Percentiles rank a stretch among this genome's conserved stretches.
phyloP scores from a whole-genome alignment of 1,140 invertebrate species.

The Wasmannia auropunctata region DNA sequence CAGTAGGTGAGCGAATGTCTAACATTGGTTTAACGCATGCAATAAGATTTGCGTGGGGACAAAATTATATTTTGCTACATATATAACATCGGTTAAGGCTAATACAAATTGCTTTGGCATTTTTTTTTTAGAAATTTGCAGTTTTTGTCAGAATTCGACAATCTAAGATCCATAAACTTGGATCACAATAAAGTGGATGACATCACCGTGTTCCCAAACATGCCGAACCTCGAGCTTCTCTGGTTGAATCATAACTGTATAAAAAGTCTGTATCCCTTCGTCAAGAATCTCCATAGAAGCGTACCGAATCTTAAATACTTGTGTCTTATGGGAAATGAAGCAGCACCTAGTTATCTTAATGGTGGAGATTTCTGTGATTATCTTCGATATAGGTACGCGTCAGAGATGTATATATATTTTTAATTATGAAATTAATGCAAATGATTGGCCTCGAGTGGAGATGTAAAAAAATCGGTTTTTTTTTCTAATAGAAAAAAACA shows the following conservation, averaged over 20 bases:
- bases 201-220: slow-evolving; percentile 88
- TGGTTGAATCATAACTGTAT: slow-evolving; percentile 93
- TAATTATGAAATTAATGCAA: no score
- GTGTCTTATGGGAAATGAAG: slow-evolving; percentile 92
- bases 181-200: slow-evolving; percentile 90
- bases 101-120: slow-evolving; percentile 57
- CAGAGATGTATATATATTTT: no score
- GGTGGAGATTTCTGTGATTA: slow-evolving; percentile 91
- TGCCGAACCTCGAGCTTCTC: slow-evolving; percentile 89
- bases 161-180: slow-evolving; percentile 90
- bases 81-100: background rate
- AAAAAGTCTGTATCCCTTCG: slow-evolving; percentile 89
- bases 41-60: background rate
- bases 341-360: slow-evolving; percentile 91
- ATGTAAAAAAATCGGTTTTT: no score
- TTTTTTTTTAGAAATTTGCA: slow-evolving; percentile 89
- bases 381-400: slow-evolving; percentile 91
- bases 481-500: no score
- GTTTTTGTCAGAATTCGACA: slow-evolving; percentile 89
- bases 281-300: slow-evolving; percentile 88
- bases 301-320: slow-evolving; percentile 89
- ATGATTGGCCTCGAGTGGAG: no score
- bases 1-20: slow-evolving; percentile 84
- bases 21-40: background rate
- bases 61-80: slow-evolving; percentile 37